Evolutionary conservation across 2,797 vertebrate species (phyloP).

Genomic region (Sebastes cheni): DNA sequence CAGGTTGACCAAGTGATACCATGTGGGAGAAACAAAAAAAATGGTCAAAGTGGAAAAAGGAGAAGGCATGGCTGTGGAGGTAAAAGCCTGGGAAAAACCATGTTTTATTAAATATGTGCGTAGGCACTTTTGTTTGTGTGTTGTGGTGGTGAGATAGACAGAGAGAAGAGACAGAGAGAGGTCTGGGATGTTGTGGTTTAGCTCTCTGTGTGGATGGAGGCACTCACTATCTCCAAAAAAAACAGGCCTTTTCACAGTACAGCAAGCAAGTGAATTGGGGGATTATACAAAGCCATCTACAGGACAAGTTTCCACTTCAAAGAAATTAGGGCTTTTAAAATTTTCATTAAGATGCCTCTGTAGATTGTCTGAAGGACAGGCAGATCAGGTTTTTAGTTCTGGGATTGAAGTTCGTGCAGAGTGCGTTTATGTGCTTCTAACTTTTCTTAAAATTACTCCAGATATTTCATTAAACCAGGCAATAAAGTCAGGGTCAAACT

Average conservation of each 20-base stretch:
- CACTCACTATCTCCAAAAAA: conserved; percentile 19
- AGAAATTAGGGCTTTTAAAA: conserved; percentile 53
- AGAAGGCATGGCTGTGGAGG: conserved; percentile 5
- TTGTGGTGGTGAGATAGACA: conserved; percentile 11
- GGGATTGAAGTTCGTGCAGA: background rate
- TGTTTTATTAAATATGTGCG: conserved; percentile 53
- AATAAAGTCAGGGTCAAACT: background rate
- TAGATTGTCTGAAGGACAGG: conserved; percentile 45
- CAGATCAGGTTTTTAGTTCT: conserved; percentile 5
- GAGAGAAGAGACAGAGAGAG: background rate
- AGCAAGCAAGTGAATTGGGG: conserved; percentile 46
- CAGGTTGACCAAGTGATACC: conserved; percentile 68
- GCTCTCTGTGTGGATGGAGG: conserved; percentile 29
- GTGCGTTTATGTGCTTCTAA: background rate
- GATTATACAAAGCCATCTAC: conserved; percentile 55
- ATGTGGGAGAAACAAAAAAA: conserved; percentile 55
- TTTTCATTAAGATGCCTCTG: conserved; percentile 52
- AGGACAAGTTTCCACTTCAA: conserved; percentile 55
- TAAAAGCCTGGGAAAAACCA: conserved; percentile 19
- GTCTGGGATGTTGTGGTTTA: conserved; percentile 37
- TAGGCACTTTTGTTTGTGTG: conserved; percentile 33
- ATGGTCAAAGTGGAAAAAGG: conserved; percentile 42
- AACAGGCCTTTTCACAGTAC: conserved; percentile 48
- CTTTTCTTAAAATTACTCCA: background rate
- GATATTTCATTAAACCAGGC: background rate